Percentiles rank a stretch among this genome's conserved stretches.
Evolutionary conservation across 1,140 invertebrate genomes (phyloP).

Genomic region (Ladona fulva): DNA sequence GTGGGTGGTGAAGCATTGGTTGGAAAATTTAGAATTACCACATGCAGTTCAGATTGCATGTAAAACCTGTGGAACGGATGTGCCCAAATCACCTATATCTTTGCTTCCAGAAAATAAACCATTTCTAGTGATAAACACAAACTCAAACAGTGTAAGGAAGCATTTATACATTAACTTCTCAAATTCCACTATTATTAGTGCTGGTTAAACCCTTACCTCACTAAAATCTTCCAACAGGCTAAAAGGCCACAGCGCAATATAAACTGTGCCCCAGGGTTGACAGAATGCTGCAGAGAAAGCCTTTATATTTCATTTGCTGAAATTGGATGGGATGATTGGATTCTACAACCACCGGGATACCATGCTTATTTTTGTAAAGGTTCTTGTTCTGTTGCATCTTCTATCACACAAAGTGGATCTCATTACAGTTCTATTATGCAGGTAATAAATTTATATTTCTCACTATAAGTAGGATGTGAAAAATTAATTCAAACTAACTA

Average conservation of each 20-base stretch:
- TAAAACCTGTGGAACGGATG: background rate
- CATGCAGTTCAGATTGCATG: background rate
- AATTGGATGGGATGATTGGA: conserved; percentile 82
- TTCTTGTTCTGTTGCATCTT: conserved; percentile 57
- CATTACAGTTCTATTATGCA: conserved; percentile 61
- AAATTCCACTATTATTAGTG: background rate
- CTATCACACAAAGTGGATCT: conserved; percentile 52
- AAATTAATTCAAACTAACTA: no score
- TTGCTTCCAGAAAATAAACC: conserved; percentile 32
- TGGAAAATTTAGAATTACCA: background rate
- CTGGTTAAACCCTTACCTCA: background rate
- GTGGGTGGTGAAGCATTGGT: background rate
- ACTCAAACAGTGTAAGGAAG: conserved; percentile 26
- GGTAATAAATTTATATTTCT: conserved; percentile 36
- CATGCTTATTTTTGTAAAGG: conserved; percentile 78
- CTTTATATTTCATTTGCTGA: conserved; percentile 72
- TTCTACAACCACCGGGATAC: conserved; percentile 67
- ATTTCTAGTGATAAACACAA: conserved; percentile 63
- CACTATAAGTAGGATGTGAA: no score
- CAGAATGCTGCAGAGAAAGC: conserved; percentile 71
- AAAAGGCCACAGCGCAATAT: conserved; percentile 52
- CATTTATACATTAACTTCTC: background rate
- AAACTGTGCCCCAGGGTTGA: conserved; percentile 55
- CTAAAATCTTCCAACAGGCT: conserved; percentile 30
- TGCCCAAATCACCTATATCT: background rate